Evolutionary conservation across 2,113 vertebrate genomes (phyloP), one percentile per base, ranked within the genome.

Genomic region (Mixornis gularis): DNA sequence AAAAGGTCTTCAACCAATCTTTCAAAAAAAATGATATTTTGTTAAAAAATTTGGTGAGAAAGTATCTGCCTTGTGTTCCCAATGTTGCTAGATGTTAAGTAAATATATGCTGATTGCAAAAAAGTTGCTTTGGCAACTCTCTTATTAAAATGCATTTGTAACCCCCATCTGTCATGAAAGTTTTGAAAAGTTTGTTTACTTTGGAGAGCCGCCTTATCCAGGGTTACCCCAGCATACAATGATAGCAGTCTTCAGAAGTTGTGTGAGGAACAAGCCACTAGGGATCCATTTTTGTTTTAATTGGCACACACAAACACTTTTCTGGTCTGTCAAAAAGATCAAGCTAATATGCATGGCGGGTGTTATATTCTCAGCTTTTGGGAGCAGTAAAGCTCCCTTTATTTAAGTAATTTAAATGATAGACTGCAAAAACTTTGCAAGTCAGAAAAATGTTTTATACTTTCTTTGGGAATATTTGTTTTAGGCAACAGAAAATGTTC

Each of bases 151-250:
- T 97, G 97, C 94, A 97, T 98, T 98, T 97, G 97, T 97, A 97
- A 97, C 96, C 97, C 97, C 95, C 95, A 98, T 98, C 97, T 98
- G 97, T 97, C 97, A 97, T 95, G 96, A 97, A 98, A 98, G 97
- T 98, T 98, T 97, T 97, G 98, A 97, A 96, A 98, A 98, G 97
- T 98, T 98, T 98, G 97, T 98, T 98, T 98, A 98, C 97, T 98
- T 98, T 98, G 97, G 97, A 97, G 89, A 96, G 95, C 83, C 94
- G 97, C 96, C 95, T 97, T 96, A 96, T 97, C 97, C 97, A 98
- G 98, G 97, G 97, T 98, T 97, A 97, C 96, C 97, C 97, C 96
- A 90, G 97, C 97, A 98, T 95, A 98, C 97, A 97, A 97, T 97
- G 97, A 98, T 98, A 98, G 97, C 97, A 98, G 97, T 98, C 97